Conservation (phyloP, 1,140 invertebrate species). For the Drosophila dunni region DNA sequence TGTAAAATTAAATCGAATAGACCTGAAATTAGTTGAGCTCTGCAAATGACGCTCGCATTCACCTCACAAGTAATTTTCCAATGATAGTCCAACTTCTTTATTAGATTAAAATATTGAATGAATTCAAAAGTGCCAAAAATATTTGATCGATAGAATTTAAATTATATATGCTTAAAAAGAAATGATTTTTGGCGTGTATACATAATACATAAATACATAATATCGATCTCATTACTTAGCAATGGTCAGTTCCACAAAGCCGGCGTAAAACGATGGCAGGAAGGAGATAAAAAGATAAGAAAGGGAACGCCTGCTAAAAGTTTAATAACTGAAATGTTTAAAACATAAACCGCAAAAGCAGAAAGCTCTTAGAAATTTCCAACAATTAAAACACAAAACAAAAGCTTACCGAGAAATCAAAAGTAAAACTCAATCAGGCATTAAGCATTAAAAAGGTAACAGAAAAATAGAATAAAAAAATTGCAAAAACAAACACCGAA, state of each 20-base stretch:
- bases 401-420: constrained; percentile 60
- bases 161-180: no score
- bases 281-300: constrained; percentile 18
- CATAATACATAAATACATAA: no score
- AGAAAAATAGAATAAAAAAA: constrained; percentile 34
- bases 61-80: constrained; percentile 42
- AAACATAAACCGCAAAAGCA: constrained; percentile 71
- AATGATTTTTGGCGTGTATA: no score
- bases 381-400: constrained; percentile 56
- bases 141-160: no score
- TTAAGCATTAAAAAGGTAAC: constrained; percentile 70
- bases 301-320: constrained; percentile 41
- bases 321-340: constrained; percentile 76
- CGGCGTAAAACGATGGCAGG: background rate
- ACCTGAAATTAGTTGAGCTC: background rate
- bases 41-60: constrained; percentile 8
- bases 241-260: constrained; percentile 64
- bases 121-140: constrained; percentile 26
- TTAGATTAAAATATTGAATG: constrained; percentile 7
- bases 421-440: constrained; percentile 79
- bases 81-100: no score
- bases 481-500: constrained; percentile 9
- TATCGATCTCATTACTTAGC: constrained; percentile 81
- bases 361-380: constrained; percentile 64
- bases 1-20: background rate